Percentiles rank a stretch among this genome's conserved stretches.
These are phyloP conservation scores for Tenrec ecaudatus DNA, from an alignment of 2,113 vertebrate genomes.

Conservation along the genomic window DNA sequence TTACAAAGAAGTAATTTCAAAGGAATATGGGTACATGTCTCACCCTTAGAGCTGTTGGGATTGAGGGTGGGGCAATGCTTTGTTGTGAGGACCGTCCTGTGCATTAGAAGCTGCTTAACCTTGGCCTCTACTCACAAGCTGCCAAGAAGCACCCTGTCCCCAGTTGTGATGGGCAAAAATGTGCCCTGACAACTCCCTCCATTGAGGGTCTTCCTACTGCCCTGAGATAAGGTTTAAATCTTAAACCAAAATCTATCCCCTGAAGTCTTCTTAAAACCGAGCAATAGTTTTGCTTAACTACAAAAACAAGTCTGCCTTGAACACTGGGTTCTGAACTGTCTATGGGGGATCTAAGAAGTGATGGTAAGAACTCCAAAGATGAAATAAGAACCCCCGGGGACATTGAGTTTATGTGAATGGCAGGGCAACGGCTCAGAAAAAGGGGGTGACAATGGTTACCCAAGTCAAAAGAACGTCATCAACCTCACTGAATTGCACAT, in stretches of 20 bases:
- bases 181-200: neutral
- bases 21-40: neutral
- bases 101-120: neutral
- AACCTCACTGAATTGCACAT: neutral
- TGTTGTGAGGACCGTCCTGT: neutral
- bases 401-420: neutral
- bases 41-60: neutral
- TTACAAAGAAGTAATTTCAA: neutral
- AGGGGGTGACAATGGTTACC: neutral
- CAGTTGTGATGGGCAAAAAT: neutral
- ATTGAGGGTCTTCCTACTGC: neutral
- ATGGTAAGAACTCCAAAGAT: neutral
- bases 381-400: neutral
- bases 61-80: neutral
- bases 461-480: neutral
- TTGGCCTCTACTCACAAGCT: neutral
- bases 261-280: neutral
- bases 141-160: neutral
- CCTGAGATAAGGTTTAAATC: neutral
- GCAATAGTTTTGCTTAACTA: neutral
- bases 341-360: neutral
- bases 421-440: neutral
- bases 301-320: neutral
- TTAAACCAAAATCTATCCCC: neutral
- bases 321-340: neutral